Percentiles rank a stretch among this genome's conserved stretches.
These are phyloP conservation scores for Cacatua alba DNA, from an alignment of 2,113 vertebrate species.

Conservation along the genomic window DNA sequence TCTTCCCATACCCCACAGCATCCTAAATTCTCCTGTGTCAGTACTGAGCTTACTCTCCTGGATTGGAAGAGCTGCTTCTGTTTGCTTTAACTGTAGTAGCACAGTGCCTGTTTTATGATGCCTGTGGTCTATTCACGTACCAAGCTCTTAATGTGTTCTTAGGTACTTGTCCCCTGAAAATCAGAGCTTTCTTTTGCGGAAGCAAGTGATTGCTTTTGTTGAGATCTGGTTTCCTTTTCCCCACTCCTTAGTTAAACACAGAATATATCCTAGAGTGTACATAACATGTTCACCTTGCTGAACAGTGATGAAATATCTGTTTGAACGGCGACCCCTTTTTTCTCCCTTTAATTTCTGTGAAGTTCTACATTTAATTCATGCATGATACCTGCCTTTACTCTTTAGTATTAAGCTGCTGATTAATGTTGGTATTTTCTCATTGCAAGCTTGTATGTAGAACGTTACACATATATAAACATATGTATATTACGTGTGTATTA, in stretches of 20 bases:
- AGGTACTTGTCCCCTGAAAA: neutral
- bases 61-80: neutral
- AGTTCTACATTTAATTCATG: neutral
- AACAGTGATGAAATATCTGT: neutral
- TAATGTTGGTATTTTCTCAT: neutral
- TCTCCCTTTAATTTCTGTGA: neutral
- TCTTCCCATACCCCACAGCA: neutral
- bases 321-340: neutral
- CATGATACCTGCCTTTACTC: neutral
- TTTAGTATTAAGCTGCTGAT: neutral
- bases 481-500: neutral
- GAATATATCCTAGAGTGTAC: neutral
- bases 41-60: neutral
- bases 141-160: neutral
- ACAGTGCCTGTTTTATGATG: neutral
- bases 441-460: neutral
- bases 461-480: neutral
- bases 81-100: neutral
- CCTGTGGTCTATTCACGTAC: neutral
- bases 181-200: neutral
- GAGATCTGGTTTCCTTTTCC: neutral
- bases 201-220: neutral
- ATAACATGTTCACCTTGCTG: neutral
- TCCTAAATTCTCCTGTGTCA: conserved; percentile 4
- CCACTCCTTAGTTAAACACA: neutral